Base-by-base conservation (phyloP, 2,797 vertebrate species). In the Sebastes aleutianus region DNA sequence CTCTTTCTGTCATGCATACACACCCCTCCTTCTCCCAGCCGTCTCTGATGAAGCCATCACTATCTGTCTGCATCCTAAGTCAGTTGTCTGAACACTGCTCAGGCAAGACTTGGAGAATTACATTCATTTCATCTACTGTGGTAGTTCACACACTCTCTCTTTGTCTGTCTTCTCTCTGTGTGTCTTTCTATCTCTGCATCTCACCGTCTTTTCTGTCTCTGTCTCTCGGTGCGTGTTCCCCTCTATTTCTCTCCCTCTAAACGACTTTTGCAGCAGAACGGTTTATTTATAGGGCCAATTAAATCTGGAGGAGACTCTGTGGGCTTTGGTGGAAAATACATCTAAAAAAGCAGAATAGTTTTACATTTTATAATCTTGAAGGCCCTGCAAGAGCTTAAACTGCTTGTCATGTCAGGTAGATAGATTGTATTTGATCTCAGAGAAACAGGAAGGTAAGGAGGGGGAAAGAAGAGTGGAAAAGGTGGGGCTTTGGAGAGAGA, bases 221-320 rank as follows among this genome's bases (percentile, higher is more conserved):
- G 56, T 87, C 26, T 81, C 27, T 68, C 6, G 56, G 24, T 88
- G 50, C 82, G 78, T 84, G 80, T 84, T 85, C 50, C 54, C 54
- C 59, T 82, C 78, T 69, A 71, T 89, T 81, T 84, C 72, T 89
- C 76, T 89, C 82, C 73, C 63, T 88, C 57, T 80, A 83, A 90
- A 91, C 20, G 67, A 89, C 82, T 89, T 89, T 89, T 89, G 85
- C 83, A 84, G 88, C 77, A 84, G 86, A 93, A 87, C 79, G 27
- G 83, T 92, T 91, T 94, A 92, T 93, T 93, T 92, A 92, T 91
- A 90, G 90, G 85, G 82, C 84, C 91, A 94, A 93, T 94, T 94
- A 93, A 92, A 91, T 90, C 83, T 83, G 87, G 80, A 92, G 83
- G 85, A 90, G 88, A 90, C 85, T 90, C 78, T 78, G 78, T 89